These are phyloP conservation scores for Acrobasis suavella DNA, from an alignment of 2,888 invertebrate genomes.

Conservation along the genomic window DNA sequence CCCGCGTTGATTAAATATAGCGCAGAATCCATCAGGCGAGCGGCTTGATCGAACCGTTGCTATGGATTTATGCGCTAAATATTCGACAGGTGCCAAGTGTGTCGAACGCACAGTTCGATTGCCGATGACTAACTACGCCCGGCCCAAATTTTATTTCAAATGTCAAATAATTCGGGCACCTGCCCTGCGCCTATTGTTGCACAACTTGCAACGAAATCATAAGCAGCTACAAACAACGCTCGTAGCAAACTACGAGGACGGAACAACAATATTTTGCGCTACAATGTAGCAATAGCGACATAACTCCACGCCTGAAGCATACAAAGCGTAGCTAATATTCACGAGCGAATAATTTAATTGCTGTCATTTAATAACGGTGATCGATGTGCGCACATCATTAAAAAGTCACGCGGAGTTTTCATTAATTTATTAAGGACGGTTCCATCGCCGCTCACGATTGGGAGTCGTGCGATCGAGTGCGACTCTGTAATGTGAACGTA, in stretches of 20 bases:
- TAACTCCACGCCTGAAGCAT: slow-evolving; percentile 13
- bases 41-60: slow-evolving; percentile 71
- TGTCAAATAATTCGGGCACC: slow-evolving; percentile 81
- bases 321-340: slow-evolving; percentile 21
- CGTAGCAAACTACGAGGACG: slow-evolving; percentile 1
- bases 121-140: slow-evolving; percentile 81
- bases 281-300: slow-evolving; percentile 14
- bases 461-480: slow-evolving; percentile 50
- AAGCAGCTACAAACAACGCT: not conserved
- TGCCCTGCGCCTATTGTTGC: slow-evolving; percentile 44
- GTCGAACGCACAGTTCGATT: slow-evolving; percentile 78
- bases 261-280: slow-evolving; percentile 18
- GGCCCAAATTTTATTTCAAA: slow-evolving; percentile 80
- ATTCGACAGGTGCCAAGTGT: slow-evolving; percentile 84
- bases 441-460: slow-evolving; percentile 67
- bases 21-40: slow-evolving; percentile 77
- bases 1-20: slow-evolving; percentile 78
- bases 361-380: slow-evolving; percentile 52
- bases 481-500: slow-evolving; percentile 73
- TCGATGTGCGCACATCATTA: slow-evolving; percentile 58
- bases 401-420: slow-evolving; percentile 65
- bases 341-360: slow-evolving; percentile 31
- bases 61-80: slow-evolving; percentile 82
- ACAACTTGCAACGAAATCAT: slow-evolving; percentile 26
- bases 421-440: slow-evolving; percentile 67